Evolutionary conservation across 2,113 vertebrate species (phyloP).

Genomic region (Egretta garzetta): DNA sequence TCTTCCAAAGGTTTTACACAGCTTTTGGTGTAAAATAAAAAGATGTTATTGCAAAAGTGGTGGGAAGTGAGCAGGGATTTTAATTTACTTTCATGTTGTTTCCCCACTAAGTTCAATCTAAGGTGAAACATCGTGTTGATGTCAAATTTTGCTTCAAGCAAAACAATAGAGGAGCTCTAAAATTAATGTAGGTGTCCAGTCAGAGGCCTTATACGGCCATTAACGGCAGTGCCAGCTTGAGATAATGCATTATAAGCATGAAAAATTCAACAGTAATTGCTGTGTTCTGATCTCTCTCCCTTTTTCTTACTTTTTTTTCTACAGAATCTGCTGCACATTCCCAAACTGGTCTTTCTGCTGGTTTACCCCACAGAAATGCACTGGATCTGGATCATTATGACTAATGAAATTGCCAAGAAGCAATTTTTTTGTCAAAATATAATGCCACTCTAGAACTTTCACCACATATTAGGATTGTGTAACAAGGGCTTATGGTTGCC

Average conservation of each 20-base stretch:
- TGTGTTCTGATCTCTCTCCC: slow-evolving; percentile 53
- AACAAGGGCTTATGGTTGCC: slow-evolving; percentile 50
- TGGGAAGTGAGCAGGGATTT: slow-evolving; percentile 55
- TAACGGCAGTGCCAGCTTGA: slow-evolving; percentile 51
- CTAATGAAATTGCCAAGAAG: slow-evolving; percentile 60
- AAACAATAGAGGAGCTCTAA: slow-evolving; percentile 65
- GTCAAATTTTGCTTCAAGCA: slow-evolving; percentile 72
- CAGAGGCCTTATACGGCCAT: slow-evolving; percentile 68
- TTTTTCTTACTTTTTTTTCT: slow-evolving; percentile 51
- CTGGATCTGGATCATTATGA: slow-evolving; percentile 63
- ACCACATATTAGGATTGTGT: slow-evolving; percentile 26
- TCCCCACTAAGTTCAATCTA: slow-evolving; percentile 63
- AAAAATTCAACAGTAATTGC: slow-evolving; percentile 74
- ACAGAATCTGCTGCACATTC: slow-evolving; percentile 36
- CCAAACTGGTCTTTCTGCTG: slow-evolving; percentile 47
- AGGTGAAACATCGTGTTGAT: slow-evolving; percentile 67
- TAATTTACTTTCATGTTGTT: slow-evolving; percentile 68
- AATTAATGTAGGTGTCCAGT: slow-evolving; percentile 74
- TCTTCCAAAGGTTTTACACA: slow-evolving; percentile 26
- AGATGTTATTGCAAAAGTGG: slow-evolving; percentile 42
- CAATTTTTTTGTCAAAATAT: slow-evolving; percentile 54
- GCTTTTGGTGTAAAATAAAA: slow-evolving; percentile 40
- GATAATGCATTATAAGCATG: slow-evolving; percentile 74
- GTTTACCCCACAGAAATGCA: slow-evolving; percentile 58
- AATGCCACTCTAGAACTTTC: slow-evolving; percentile 62